Base-by-base conservation (phyloP, 2,888 invertebrate genomes). In the Caenorhabditis panamensis region DNA sequence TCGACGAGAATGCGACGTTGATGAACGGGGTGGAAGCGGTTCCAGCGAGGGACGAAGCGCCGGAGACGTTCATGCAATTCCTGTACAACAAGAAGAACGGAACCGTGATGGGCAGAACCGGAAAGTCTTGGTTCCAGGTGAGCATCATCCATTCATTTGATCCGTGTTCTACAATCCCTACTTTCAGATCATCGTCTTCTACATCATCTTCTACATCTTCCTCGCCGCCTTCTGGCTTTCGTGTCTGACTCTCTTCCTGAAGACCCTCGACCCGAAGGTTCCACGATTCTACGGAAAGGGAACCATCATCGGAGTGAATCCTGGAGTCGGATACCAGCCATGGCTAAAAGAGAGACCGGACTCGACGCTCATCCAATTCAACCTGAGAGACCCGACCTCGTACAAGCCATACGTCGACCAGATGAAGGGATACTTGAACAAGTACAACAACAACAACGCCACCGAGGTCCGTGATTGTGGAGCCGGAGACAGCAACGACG, bases 341-440 rank as follows among this genome's bases (percentile, higher is more conserved):
- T 95, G 96, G 95, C 96, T 96, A 88, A 95, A 95, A 89, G 94
- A 94, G 79, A 96, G 96, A 91, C 95, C 96, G 88, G 96, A 96
- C 92, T 97, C 96, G 92, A 97, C 97, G 83, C 94, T 99, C 90
- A 95, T 99, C 92, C 95, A 96, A 95, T 97, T 96, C 93, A 95
- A 94, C 92, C 88, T 83, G 11, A 56, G 64, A 20, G 82, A 84
- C 49, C 47, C 62, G 24, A 51, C 22, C 11, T 63, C 82, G 9
- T 83, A 44, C 41, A 77, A 83, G 54, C 72, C 85, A 24, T 91
- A 90, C 77, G 82, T 85, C 24, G 78, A 87, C 0, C 85, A 84
- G 68, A 68, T 85, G 49, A 51, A 87, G 18, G 64, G 62, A 6
- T 91, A 88, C 79, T 78, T 91, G 26, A 81, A 58, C 18, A 88